Percentiles rank a stretch among this genome's conserved stretches.
Evolutionary conservation across 64 coral and sea anemone genomes (phyloP).

Genomic region (Stichodactyla mertensii): DNA sequence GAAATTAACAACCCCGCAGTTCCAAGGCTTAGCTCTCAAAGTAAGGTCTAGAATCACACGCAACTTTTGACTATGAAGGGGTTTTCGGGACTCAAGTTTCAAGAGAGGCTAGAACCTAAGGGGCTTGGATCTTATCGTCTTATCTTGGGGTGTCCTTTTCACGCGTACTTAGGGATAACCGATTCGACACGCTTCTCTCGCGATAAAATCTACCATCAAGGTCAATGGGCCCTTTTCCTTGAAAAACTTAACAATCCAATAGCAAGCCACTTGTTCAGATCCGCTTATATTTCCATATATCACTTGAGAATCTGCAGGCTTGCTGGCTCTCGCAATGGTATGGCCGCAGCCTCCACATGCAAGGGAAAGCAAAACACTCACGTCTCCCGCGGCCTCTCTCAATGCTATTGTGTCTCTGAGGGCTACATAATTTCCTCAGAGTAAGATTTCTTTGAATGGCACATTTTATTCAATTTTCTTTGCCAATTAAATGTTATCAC

Average conservation of each 20-base stretch:
- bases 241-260: neutral
- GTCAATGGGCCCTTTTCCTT: neutral
- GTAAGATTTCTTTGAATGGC: neutral
- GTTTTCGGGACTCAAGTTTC: neutral
- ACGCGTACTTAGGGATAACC: conserved; percentile 3
- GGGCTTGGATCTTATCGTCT: neutral
- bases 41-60: conserved; percentile 12
- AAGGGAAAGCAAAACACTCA: conserved; percentile 62
- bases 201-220: conserved; percentile 25
- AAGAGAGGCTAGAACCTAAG: neutral
- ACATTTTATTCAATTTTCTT: conserved; percentile 8
- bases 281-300: conserved; percentile 17
- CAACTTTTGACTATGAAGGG: neutral
- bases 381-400: conserved; percentile 66
- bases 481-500: conserved; percentile 6
- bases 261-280: conserved; percentile 1
- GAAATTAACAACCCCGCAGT: conserved; percentile 29
- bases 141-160: neutral
- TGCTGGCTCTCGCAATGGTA: conserved; percentile 19
- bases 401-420: conserved; percentile 69
- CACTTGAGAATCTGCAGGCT: conserved; percentile 17
- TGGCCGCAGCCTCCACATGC: conserved; percentile 29
- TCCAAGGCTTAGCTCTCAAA: conserved; percentile 6
- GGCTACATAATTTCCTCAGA: conserved; percentile 76
- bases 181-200: conserved; percentile 12